phyloP scores from a whole-genome alignment of 2,888 invertebrate species.

The Eilema caniola region DNA sequence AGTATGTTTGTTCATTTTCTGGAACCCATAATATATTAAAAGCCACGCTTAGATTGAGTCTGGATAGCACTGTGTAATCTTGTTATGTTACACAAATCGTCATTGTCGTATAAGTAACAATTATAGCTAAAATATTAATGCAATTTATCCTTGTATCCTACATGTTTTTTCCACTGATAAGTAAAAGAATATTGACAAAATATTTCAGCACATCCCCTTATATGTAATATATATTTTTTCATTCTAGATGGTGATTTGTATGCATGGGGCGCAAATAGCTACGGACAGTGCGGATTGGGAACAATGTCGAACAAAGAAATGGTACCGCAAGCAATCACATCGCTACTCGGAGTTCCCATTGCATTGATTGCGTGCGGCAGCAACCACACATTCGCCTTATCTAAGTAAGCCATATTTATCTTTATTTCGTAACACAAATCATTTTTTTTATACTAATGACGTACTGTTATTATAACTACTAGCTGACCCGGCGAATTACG shows the following conservation, averaged over 20 bases:
- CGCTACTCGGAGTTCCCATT: slow-evolving; percentile 92
- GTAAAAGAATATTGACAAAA: too few species aligned
- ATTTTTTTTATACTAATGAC: too few species aligned
- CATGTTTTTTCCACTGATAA: not conserved
- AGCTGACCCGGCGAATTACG: too few species aligned
- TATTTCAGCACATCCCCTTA: not conserved
- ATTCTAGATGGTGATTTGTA: slow-evolving; percentile 93
- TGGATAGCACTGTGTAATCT: too few species aligned
- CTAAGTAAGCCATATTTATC: slow-evolving; percentile 85
- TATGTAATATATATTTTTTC: not conserved
- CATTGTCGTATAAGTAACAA: too few species aligned
- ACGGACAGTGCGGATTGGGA: slow-evolving; percentile 94
- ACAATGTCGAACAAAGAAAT: slow-evolving; percentile 85
- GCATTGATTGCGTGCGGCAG: slow-evolving; percentile 93
- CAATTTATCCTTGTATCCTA: too few species aligned
- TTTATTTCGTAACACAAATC: not conserved
- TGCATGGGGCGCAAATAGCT: slow-evolving; percentile 94
- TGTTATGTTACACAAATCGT: too few species aligned
- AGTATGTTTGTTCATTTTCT: too few species aligned
- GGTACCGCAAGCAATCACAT: slow-evolving; percentile 89
- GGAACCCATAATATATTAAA: too few species aligned
- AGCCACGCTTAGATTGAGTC: too few species aligned
- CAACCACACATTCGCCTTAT: slow-evolving; percentile 93
- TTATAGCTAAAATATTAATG: too few species aligned
- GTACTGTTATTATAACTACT: too few species aligned